phyloP scores from a whole-genome alignment of 92 coral and sea anemone genomes.

The Porites cylindrica region DNA sequence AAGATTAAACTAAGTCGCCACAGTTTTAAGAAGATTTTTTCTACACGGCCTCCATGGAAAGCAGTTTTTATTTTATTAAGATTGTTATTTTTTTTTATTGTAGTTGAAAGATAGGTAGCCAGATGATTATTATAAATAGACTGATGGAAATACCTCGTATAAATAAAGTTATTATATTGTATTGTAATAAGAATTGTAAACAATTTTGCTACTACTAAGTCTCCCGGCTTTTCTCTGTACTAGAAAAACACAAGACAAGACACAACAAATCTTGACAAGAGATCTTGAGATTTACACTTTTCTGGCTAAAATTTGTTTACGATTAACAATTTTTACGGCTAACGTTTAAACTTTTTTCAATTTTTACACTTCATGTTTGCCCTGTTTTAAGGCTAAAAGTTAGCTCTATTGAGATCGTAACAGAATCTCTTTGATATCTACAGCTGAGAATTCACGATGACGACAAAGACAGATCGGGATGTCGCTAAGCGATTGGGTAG shows the following conservation, averaged over 20 bases:
- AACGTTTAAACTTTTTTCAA: neutral
- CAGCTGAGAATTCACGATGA: conserved; percentile 48
- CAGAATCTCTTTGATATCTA: conserved; percentile 38
- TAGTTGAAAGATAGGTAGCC: conserved; percentile 30
- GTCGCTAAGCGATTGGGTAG: conserved; percentile 33
- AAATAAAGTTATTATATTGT: too few relatives aligned
- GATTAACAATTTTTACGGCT: conserved; percentile 24
- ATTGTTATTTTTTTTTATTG: conserved; percentile 1
- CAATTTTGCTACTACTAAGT: conserved; percentile 27
- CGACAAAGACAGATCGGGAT: conserved; percentile 17
- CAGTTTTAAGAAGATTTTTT: conserved; percentile 23
- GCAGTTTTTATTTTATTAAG: too few relatives aligned
- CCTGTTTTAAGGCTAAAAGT: conserved; percentile 39
- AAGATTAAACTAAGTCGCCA: conserved; percentile 32
- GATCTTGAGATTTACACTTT: conserved; percentile 29
- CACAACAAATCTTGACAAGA: conserved; percentile 32
- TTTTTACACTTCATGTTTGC: neutral
- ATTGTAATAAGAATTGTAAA: conserved; percentile 37
- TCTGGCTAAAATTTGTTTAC: conserved; percentile 27
- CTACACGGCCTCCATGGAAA: too few relatives aligned
- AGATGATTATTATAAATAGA: conserved; percentile 35
- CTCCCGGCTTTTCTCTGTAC: too few relatives aligned
- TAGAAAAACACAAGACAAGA: conserved; percentile 33
- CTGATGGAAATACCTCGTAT: conserved; percentile 33
- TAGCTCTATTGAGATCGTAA: conserved; percentile 27